Conservation (phyloP, 2,888 invertebrate genomes). For the Noctua janthe region DNA sequence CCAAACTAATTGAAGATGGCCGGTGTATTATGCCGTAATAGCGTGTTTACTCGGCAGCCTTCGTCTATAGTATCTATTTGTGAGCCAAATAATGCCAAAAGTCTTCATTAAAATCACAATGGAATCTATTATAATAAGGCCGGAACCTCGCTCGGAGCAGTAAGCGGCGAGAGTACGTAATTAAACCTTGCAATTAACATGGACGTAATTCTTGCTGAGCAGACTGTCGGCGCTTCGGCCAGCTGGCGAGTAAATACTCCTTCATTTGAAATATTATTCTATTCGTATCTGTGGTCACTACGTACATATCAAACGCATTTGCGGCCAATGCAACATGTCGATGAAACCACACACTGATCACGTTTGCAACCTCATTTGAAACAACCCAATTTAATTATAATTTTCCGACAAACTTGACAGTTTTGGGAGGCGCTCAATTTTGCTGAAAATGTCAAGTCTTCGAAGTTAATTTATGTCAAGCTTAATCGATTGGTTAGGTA, state of each 20-base stretch:
- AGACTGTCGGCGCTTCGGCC: constrained; percentile 22
- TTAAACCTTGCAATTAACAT: constrained; percentile 74
- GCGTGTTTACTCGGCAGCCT: constrained; percentile 33
- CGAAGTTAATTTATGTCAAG: constrained; percentile 34
- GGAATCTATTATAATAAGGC: constrained; percentile 65
- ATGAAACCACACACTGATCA: constrained; percentile 22
- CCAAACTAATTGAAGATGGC: constrained; percentile 20
- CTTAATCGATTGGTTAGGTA: constrained; percentile 38
- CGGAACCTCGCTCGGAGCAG: constrained; percentile 58
- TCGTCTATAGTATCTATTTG: constrained; percentile 51
- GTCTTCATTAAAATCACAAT: constrained; percentile 68
- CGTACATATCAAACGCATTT: constrained; percentile 3
- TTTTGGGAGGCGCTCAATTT: background rate
- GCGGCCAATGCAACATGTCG: background rate
- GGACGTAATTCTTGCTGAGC: constrained; percentile 66
- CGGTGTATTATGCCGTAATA: constrained; percentile 10
- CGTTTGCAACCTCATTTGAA: background rate
- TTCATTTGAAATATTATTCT: constrained; percentile 32
- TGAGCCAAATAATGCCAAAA: constrained; percentile 52
- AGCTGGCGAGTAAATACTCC: constrained; percentile 35
- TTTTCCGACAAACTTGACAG: background rate
- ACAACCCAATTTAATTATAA: background rate
- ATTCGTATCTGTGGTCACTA: constrained; percentile 29
- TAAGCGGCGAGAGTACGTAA: constrained; percentile 67
- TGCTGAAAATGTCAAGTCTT: constrained; percentile 18